A percentile compares a stretch with the other conserved stretches of the same genome.
Evolutionary conservation across 2,888 invertebrate species (phyloP).

Genomic region (Pachliopta kotzebuea): DNA sequence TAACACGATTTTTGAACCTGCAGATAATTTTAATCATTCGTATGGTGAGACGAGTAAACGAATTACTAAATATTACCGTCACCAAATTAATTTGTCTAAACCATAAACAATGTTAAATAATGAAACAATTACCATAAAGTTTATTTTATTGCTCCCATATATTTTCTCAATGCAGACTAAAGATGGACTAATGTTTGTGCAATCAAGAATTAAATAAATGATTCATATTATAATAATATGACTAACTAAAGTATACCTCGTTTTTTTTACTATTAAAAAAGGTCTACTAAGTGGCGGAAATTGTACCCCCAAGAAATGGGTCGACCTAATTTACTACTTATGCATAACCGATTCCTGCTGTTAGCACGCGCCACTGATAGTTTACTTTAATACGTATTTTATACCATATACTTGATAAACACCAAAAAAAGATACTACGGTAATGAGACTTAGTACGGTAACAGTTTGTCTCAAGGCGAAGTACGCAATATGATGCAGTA

Average conservation of each 20-base stretch:
- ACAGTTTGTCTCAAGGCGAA: no score
- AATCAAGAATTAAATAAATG: not conserved
- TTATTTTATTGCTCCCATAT: not conserved
- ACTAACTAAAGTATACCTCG: not conserved
- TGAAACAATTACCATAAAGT: not conserved
- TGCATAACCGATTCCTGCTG: constrained; percentile 13
- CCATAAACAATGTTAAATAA: no score
- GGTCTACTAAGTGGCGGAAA: constrained; percentile 18
- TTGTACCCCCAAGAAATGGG: constrained; percentile 24
- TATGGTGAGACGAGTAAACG: not conserved
- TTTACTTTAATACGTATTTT: not conserved
- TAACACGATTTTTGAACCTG: not conserved
- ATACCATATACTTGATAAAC: not conserved
- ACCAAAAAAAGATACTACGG: no score
- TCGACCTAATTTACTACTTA: constrained; percentile 19
- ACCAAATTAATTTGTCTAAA: not conserved
- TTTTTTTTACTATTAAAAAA: not conserved
- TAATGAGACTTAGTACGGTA: no score
- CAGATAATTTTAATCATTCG: not conserved
- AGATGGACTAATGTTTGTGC: not conserved
- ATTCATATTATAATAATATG: not conserved
- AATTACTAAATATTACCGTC: no score
- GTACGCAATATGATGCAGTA: no score
- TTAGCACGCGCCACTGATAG: constrained; percentile 12
- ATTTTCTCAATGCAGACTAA: not conserved